A percentile compares a stretch with the other conserved stretches of the same genome.
Evolutionary conservation across 2,888 invertebrate species (phyloP).

Genomic region (Metacarcinus magister): DNA sequence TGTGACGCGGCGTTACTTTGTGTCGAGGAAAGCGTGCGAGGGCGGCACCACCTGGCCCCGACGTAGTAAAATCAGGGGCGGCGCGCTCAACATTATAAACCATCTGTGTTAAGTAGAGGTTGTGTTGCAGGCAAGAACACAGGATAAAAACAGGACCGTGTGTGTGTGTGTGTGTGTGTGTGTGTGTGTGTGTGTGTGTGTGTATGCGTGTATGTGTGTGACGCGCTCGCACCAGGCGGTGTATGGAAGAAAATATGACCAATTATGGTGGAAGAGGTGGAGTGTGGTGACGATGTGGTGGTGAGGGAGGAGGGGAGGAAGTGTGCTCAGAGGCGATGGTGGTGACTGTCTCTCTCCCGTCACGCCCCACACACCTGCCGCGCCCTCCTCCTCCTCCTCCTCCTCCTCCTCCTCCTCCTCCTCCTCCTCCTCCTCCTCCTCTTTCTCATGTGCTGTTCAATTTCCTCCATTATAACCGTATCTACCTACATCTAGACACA

Average conservation of each 20-base stretch:
- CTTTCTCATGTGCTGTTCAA: neutral
- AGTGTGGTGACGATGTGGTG: neutral
- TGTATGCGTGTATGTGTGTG: neutral
- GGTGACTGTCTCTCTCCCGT: constrained; percentile 1
- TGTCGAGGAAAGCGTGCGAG: no score
- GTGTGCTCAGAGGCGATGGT: neutral
- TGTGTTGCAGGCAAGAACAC: neutral
- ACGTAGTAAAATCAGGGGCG: no score
- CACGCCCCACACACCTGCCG: constrained; percentile 38
- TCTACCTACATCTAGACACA: neutral
- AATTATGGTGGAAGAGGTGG: neutral
- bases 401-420: neutral
- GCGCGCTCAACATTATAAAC: neutral
- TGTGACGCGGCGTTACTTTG: neutral
- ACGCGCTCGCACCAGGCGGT: neutral
- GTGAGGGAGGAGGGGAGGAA: neutral
- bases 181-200: neutral
- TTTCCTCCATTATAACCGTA: neutral
- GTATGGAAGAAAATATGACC: neutral
- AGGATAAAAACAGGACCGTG: neutral
- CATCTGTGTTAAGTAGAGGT: neutral
- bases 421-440: neutral
- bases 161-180: constrained; percentile 13
- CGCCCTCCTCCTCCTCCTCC: constrained; percentile 43
- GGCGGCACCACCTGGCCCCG: no score